Evolutionary conservation across 2,113 vertebrate genomes (phyloP), one percentile per base, ranked within the genome.

Genomic region (Passerina amoena): DNA sequence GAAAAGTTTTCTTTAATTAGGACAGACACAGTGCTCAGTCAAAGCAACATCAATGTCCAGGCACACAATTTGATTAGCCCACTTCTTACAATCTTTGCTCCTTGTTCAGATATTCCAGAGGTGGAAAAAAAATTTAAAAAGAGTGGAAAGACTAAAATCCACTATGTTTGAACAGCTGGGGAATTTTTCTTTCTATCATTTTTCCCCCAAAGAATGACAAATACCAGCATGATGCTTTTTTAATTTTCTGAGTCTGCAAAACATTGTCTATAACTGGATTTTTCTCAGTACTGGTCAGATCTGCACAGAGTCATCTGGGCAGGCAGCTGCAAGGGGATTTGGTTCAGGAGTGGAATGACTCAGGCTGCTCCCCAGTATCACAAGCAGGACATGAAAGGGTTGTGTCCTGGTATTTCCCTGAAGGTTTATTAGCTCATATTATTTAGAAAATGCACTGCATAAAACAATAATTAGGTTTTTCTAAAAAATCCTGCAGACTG

Each of bases 1-100:
- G 88, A 93, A 95, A 92, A 86, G 60, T 68, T 94, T 90, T 93
- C 82, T 92, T 92, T 96, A 88, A 93, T 97, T 92, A 90, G 48
- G 76, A 70, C 72, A 90, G 94, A 90, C 86, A 86, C 44, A 57
- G 35, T 92, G 61, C 86, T 97, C 86, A 68, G 60, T 61, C 76
- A 78, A 77, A 84, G 82, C 37, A 76, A 64, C 77, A 63, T 90
- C 82, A 83, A 73, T 50, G 75, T 88, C 92, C 85, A 79, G 61
- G 44, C 64, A 64, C 18, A 64, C 31, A 12, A 50, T 83, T 37
- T 90, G 85, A 83, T 90, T 75, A 93, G 86, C 79, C 47, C 68
- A 86, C 76, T 94, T 93, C 59, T 68, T 83, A n/a, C 15, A 71
- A 45, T 75, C 79, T 81, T 73, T 57, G n/a, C 18, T 86, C 24